These are phyloP conservation scores for Chaetops frenatus DNA, from an alignment of 2,113 vertebrate genomes.

Conservation along the genomic window DNA sequence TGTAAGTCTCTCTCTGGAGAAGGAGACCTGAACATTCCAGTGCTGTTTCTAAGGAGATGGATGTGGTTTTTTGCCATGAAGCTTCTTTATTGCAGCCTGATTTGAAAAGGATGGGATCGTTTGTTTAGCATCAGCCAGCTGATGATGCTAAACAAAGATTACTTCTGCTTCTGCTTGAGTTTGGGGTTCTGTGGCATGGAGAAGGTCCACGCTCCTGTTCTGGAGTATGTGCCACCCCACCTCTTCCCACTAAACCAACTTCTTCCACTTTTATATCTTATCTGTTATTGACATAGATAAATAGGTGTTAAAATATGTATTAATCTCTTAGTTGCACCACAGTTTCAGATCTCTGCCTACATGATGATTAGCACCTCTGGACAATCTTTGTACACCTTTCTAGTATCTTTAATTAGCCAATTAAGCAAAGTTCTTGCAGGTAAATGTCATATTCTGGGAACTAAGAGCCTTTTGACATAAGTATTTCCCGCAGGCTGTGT, in stretches of 20 bases:
- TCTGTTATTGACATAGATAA: not conserved
- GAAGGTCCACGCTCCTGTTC: accelerated
- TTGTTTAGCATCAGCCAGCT: not conserved
- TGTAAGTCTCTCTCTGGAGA: not conserved
- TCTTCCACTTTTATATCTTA: not conserved
- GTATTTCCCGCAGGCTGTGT: not conserved
- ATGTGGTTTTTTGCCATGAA: not conserved
- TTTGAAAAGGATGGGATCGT: not conserved
- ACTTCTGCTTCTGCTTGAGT: not conserved
- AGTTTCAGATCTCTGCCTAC: not conserved
- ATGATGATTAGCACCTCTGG: not conserved
- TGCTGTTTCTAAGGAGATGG: not conserved
- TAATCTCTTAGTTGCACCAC: not conserved
- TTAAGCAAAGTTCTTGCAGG: not conserved
- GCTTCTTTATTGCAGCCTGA: not conserved
- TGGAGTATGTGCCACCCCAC: not conserved
- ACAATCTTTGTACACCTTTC: not conserved
- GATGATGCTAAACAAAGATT: not conserved
- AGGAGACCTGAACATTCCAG: not conserved
- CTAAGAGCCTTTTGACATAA: not conserved
- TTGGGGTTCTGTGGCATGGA: not conserved
- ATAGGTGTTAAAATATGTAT: not conserved
- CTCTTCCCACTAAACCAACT: not conserved
- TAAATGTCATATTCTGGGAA: not conserved
- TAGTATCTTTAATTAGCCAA: not conserved